phyloP scores from a whole-genome alignment of 2,888 invertebrate genomes.

The Alloplasta piceator region DNA sequence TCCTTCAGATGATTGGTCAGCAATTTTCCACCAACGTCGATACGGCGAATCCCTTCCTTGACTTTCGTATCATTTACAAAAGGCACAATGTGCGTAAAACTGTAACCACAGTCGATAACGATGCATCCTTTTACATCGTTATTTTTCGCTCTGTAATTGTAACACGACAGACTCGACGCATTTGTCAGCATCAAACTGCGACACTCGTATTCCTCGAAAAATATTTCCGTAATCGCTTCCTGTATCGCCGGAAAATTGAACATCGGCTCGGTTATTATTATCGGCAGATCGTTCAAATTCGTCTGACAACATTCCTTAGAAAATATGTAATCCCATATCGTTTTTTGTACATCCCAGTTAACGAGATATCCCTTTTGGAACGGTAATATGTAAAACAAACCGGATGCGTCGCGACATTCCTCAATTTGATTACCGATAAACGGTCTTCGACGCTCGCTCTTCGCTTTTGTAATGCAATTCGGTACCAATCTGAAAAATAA shows the following conservation, averaged over 20 bases:
- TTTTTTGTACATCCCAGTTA: slow-evolving; percentile 98
- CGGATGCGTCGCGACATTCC: slow-evolving; percentile 97
- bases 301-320: slow-evolving; percentile 93
- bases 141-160: slow-evolving; percentile 87
- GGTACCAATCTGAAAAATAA: slow-evolving; percentile 88
- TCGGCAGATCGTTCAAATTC: slow-evolving; percentile 90
- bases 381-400: slow-evolving; percentile 96
- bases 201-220: slow-evolving; percentile 99
- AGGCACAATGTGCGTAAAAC: slow-evolving; percentile 97
- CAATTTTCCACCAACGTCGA: slow-evolving; percentile 98
- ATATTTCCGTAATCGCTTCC: slow-evolving; percentile 97
- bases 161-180: slow-evolving; percentile 91
- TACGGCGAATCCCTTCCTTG: slow-evolving; percentile 89
- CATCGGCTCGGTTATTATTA: slow-evolving; percentile 96
- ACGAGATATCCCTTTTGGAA: slow-evolving; percentile 97
- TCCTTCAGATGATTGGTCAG: slow-evolving; percentile 99
- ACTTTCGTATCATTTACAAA: slow-evolving; percentile 89
- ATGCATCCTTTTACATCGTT: slow-evolving; percentile 87
- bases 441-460: slow-evolving; percentile 96
- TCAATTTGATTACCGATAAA: slow-evolving; percentile 98
- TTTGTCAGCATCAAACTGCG: slow-evolving; percentile 92
- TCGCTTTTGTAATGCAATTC: slow-evolving; percentile 99
- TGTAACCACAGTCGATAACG: slow-evolving; percentile 97
- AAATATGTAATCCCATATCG: slow-evolving; percentile 98
- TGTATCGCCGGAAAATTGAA: slow-evolving; percentile 97